Evolutionary conservation across 1,140 invertebrate genomes (phyloP).

Genomic region (Meloidogyne floridensis): DNA sequence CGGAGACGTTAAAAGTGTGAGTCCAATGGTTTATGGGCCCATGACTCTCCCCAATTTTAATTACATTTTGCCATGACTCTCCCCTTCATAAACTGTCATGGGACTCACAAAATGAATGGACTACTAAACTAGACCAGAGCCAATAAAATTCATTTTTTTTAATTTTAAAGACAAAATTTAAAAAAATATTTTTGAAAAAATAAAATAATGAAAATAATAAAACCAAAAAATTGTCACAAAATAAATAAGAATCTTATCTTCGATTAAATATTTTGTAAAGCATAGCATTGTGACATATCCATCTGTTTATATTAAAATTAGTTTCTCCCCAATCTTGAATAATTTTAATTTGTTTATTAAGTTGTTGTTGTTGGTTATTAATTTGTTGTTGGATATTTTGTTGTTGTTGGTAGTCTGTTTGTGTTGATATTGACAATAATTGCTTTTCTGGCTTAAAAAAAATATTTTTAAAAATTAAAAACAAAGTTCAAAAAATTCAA

Average conservation of each 20-base stretch:
- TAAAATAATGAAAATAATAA: too few relatives aligned
- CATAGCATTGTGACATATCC: not conserved
- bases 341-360: not conserved
- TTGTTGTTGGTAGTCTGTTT: not conserved
- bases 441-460: not conserved
- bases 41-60: too few relatives aligned
- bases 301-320: not conserved
- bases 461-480: not conserved
- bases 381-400: not conserved
- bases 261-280: not conserved
- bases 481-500: too few relatives aligned
- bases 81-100: too few relatives aligned
- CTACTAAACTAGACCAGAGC: too few relatives aligned
- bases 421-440: not conserved
- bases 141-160: not conserved
- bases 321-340: not conserved
- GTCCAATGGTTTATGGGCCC: too few relatives aligned
- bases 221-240: too few relatives aligned
- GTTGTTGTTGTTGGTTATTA: not conserved
- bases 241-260: not conserved
- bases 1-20: too few relatives aligned
- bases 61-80: too few relatives aligned
- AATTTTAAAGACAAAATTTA: not conserved
- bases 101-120: too few relatives aligned
- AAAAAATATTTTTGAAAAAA: too few relatives aligned